Evolutionary conservation across 2,797 vertebrate species (phyloP).

Genomic region (Sebastiscus albofasciatus): DNA sequence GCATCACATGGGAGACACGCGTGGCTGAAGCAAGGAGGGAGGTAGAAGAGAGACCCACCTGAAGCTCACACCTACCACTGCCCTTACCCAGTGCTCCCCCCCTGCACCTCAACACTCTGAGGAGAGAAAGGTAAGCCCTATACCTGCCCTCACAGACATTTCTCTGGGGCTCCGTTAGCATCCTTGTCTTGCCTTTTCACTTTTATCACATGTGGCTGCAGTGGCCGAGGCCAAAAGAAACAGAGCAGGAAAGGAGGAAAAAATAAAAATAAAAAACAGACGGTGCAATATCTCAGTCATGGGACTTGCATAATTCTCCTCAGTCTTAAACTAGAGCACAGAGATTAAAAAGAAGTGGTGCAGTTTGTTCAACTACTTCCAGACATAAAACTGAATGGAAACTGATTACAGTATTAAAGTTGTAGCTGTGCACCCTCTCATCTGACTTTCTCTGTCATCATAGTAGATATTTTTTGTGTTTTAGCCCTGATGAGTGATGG

Average conservation of each 20-base stretch:
- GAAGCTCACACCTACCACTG: slow-evolving; percentile 69
- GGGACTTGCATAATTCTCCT: slow-evolving; percentile 80
- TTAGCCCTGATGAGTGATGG: neutral
- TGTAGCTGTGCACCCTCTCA: neutral
- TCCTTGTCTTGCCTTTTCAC: slow-evolving; percentile 56
- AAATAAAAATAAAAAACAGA: slow-evolving; percentile 70
- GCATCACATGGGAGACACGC: slow-evolving; percentile 76
- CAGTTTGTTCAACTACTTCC: slow-evolving; percentile 46
- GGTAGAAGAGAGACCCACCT: slow-evolving; percentile 79
- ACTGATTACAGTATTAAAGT: slow-evolving; percentile 4
- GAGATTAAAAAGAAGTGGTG: slow-evolving; percentile 69
- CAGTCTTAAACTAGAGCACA: slow-evolving; percentile 64
- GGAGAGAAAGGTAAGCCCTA: slow-evolving; percentile 72
- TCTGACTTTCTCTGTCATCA: neutral
- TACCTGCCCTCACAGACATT: slow-evolving; percentile 26
- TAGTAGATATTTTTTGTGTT: neutral
- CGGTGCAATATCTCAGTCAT: slow-evolving; percentile 79
- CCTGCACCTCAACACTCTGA: slow-evolving; percentile 54
- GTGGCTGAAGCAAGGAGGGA: slow-evolving; percentile 80
- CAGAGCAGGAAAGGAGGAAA: slow-evolving; percentile 57
- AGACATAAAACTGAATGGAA: slow-evolving; percentile 12
- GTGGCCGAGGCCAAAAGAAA: slow-evolving; percentile 68
- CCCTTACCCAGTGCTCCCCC: slow-evolving; percentile 33
- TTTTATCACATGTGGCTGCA: slow-evolving; percentile 72
- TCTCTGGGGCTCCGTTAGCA: slow-evolving; percentile 32